phyloP scores from a whole-genome alignment of 1,140 invertebrate species.

The Limonius californicus region DNA sequence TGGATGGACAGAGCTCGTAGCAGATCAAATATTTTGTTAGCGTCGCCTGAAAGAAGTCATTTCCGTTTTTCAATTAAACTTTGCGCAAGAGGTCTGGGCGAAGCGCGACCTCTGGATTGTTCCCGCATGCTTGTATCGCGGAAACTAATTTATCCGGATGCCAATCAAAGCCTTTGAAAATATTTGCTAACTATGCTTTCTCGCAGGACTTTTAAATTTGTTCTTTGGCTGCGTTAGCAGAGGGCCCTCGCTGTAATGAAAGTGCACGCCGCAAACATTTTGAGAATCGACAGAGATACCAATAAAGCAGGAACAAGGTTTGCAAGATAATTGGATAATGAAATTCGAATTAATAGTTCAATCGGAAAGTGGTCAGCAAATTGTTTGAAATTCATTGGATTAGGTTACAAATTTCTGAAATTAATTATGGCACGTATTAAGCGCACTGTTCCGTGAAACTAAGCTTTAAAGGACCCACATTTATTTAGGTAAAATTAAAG shows the following conservation, averaged over 20 bases:
- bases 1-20: not conserved
- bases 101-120: conserved; percentile 19
- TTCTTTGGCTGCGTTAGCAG: not conserved
- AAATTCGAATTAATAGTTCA: not conserved
- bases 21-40: conserved; percentile 16
- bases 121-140: conserved; percentile 22
- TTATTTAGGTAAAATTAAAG: not conserved
- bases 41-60: conserved; percentile 19
- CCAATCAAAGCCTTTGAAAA: conserved; percentile 25
- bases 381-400: not conserved
- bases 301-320: not conserved
- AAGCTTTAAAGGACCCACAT: not conserved
- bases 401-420: not conserved
- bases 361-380: not conserved
- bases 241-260: not conserved
- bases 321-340: not conserved
- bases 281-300: not conserved
- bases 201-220: not conserved
- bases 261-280: not conserved
- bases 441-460: not conserved
- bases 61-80: conserved; percentile 27
- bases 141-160: conserved; percentile 24
- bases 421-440: not conserved
- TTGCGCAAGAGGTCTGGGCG: conserved; percentile 20
- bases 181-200: conserved; percentile 17